Percentiles rank a stretch among this genome's conserved stretches.
phyloP scores from a whole-genome alignment of 2,113 vertebrate species.

The Paradisaea rubra region DNA sequence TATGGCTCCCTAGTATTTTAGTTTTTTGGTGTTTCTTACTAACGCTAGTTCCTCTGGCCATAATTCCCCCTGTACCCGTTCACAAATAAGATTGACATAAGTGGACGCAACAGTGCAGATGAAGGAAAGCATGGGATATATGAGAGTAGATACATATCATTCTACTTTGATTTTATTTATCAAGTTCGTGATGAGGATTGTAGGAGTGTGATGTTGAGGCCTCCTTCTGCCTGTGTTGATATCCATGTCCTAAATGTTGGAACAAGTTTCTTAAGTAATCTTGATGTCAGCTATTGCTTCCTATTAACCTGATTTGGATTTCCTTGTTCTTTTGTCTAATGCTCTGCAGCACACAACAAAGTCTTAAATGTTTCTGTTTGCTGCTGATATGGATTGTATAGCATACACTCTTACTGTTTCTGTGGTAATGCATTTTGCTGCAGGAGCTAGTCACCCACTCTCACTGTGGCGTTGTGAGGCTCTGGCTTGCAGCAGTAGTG shows the following conservation, averaged over 20 bases:
- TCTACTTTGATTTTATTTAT: background rate
- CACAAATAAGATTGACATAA: background rate
- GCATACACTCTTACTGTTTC: accelerated
- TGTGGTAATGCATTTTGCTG: accelerated
- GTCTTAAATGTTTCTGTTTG: background rate
- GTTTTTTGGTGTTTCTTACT: background rate
- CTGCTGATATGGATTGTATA: background rate
- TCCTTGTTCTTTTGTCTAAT: background rate
- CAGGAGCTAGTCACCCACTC: background rate
- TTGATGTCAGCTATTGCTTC: background rate
- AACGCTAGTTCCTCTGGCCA: background rate
- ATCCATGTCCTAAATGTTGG: background rate
- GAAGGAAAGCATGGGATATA: background rate
- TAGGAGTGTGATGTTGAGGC: background rate
- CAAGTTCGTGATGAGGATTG: background rate
- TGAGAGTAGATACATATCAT: background rate
- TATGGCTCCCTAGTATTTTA: background rate
- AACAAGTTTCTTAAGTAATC: background rate
- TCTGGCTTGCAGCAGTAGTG: background rate
- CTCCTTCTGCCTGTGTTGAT: background rate
- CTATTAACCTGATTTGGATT: background rate
- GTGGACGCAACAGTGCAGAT: background rate
- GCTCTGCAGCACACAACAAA: background rate
- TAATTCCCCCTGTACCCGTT: background rate
- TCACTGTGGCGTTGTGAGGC: accelerated